Percentiles rank a stretch among this genome's conserved stretches.
These are phyloP conservation scores for Brachyptera risi DNA, from an alignment of 2,888 invertebrate genomes.

Conservation along the genomic window DNA sequence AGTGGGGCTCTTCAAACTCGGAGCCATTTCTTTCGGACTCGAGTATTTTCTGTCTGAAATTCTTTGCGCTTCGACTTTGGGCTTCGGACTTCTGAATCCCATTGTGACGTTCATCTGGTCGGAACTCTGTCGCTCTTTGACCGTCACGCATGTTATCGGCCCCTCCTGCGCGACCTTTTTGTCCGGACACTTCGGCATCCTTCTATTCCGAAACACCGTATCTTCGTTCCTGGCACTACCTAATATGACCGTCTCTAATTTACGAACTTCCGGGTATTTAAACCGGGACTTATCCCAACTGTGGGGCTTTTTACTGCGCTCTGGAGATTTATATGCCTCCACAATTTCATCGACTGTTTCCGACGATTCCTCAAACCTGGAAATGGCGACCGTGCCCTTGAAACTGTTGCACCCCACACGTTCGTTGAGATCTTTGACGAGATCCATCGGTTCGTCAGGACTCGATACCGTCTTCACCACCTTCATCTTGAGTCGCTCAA, in stretches of 20 bases:
- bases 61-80: not conserved
- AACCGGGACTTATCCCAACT: not conserved
- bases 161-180: slow-evolving; percentile 21
- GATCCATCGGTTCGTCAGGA: slow-evolving; percentile 4
- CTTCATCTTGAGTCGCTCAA: slow-evolving; percentile 54
- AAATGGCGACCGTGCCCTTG: not conserved
- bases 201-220: not conserved
- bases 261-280: not conserved
- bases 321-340: not conserved
- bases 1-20: not conserved
- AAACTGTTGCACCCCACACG: slow-evolving; percentile 14
- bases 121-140: slow-evolving; percentile 23
- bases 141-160: slow-evolving; percentile 16
- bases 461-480: slow-evolving; percentile 35
- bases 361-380: not conserved
- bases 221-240: not conserved
- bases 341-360: not conserved
- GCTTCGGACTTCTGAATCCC: not conserved
- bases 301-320: not conserved
- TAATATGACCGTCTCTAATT: not conserved
- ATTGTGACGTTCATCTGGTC: slow-evolving; percentile 17
- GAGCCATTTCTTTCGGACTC: not conserved
- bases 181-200: slow-evolving; percentile 32
- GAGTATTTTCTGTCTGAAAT: not conserved
- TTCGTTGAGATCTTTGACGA: slow-evolving; percentile 2